Conservation (phyloP, 2,797 vertebrate species). For the Neomorphus geoffroyi region DNA sequence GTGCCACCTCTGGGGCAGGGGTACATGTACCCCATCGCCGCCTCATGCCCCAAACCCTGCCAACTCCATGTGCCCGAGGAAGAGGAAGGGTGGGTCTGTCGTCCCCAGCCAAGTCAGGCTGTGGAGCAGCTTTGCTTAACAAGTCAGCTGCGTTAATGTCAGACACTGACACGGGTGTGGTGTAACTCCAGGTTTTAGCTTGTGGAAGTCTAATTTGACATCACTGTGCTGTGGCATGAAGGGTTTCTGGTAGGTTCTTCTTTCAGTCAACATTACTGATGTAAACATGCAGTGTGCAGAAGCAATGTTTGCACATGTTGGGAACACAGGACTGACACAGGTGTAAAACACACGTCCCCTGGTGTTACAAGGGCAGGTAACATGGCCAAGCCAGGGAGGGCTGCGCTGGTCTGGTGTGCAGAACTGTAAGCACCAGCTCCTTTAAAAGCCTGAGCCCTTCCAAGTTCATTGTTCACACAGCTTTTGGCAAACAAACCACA, state of each 20-base stretch:
- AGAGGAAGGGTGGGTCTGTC: neutral
- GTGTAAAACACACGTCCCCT: neutral
- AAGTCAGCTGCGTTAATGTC: accelerated
- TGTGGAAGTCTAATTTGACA: neutral
- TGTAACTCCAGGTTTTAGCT: neutral
- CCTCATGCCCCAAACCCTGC: neutral
- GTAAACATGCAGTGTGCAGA: accelerated
- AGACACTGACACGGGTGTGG: accelerated
- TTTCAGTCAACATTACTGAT: neutral
- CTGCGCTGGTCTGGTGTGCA: neutral
- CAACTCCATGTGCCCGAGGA: accelerated
- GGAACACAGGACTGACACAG: neutral
- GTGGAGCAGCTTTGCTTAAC: accelerated
- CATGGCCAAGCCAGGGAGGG: neutral
- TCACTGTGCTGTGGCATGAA: accelerated
- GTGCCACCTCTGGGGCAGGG: neutral
- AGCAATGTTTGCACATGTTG: accelerated
- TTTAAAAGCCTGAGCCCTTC: neutral
- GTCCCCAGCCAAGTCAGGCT: neutral
- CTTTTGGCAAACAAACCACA: neutral
- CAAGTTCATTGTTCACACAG: accelerated
- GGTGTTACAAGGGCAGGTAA: neutral
- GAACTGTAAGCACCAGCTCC: neutral
- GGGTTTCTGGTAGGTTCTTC: neutral
- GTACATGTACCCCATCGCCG: accelerated